Percentiles rank a stretch among this genome's conserved stretches.
phyloP scores from a whole-genome alignment of 2,113 vertebrate species.

The Cephalopterus ornatus region DNA sequence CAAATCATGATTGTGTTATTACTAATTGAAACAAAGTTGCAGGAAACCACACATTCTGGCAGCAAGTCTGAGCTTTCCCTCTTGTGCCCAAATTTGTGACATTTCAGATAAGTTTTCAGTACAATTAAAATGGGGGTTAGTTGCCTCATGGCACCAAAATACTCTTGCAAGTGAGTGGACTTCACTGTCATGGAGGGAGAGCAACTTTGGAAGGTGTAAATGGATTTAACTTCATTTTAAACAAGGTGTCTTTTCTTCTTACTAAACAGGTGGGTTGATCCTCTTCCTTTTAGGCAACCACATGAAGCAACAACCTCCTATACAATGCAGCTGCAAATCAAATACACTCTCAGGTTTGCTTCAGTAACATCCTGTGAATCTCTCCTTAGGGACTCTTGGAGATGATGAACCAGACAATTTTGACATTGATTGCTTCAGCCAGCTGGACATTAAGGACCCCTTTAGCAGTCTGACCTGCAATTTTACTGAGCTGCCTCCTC shows the following conservation, averaged over 20 bases:
- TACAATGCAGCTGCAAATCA: not conserved
- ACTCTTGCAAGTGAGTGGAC: not conserved
- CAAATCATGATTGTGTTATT: not conserved
- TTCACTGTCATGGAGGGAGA: not conserved
- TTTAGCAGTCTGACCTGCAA: conserved; percentile 68
- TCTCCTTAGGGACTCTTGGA: conserved; percentile 53
- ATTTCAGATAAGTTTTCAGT: not conserved
- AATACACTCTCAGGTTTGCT: not conserved
- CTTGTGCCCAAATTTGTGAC: not conserved
- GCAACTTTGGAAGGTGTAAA: not conserved
- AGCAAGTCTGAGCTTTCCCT: conserved; percentile 8
- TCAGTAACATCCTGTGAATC: not conserved
- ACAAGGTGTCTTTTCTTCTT: not conserved
- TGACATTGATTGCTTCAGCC: conserved; percentile 70
- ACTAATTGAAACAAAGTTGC: not conserved
- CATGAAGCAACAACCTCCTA: not conserved
- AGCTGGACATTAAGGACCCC: conserved; percentile 34
- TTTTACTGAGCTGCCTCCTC: conserved; percentile 36
- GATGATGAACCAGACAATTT: conserved; percentile 69
- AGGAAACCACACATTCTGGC: not conserved
- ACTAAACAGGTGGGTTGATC: not conserved
- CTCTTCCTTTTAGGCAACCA: not conserved
- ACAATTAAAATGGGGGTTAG: not conserved
- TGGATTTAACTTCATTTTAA: not conserved
- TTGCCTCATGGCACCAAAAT: not conserved